These are phyloP conservation scores for Cosmopolites sordidus DNA, from an alignment of 2,888 invertebrate genomes.

Conservation along the genomic window DNA sequence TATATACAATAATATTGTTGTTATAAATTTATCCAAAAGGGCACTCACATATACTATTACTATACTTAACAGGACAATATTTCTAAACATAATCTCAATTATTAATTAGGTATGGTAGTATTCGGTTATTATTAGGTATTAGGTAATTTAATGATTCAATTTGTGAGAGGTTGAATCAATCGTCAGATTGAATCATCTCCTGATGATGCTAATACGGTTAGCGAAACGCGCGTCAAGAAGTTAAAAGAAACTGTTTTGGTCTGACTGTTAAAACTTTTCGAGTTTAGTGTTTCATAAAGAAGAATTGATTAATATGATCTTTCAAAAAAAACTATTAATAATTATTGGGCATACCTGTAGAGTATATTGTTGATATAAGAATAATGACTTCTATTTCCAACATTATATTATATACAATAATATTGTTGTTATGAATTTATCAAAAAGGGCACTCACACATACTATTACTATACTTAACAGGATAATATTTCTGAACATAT, in stretches of 20 bases:
- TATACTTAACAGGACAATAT: slow-evolving; percentile 3
- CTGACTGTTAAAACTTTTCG: too few species aligned
- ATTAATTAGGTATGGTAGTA: too few species aligned
- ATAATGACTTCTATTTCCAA: slow-evolving; percentile 10
- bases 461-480: slow-evolving; percentile 5
- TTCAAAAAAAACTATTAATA: too few species aligned
- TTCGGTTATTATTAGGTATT: too few species aligned
- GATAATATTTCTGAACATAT: slow-evolving; percentile 7
- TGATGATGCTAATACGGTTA: too few species aligned
- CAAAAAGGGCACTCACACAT: slow-evolving; percentile 16
- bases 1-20: slow-evolving; percentile 7
- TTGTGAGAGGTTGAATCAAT: too few species aligned
- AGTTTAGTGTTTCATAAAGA: too few species aligned
- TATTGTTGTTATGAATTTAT: slow-evolving; percentile 13
- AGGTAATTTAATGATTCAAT: too few species aligned
- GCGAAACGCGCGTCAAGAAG: too few species aligned
- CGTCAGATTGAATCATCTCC: too few species aligned
- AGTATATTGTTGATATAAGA: slow-evolving; percentile 13
- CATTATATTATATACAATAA: slow-evolving; percentile 12
- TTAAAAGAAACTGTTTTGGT: too few species aligned
- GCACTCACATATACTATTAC: slow-evolving; percentile 13
- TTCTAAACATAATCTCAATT: slow-evolving; percentile 9
- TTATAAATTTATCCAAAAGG: slow-evolving; percentile 16
- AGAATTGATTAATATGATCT: too few species aligned
- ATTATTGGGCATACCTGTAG: slow-evolving; percentile 18